Evolutionary conservation across 2,113 vertebrate genomes (phyloP), one percentile per base, ranked within the genome.

Genomic region (Xenopus borealis): DNA sequence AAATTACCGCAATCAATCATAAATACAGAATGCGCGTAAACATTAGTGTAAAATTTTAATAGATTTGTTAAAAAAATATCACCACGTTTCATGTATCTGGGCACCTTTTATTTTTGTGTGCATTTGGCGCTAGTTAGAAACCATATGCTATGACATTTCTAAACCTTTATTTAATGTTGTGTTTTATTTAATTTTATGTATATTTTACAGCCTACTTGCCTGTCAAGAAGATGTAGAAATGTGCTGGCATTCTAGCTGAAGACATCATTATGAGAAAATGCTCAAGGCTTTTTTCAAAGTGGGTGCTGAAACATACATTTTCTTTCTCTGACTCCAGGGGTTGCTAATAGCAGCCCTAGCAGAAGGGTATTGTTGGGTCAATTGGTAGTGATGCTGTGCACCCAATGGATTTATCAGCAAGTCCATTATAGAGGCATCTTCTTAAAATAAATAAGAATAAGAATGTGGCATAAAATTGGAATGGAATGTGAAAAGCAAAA

Each of bases 1-100:
- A 81, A 83, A 89, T 89, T 89, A 90, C 84, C 86, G 88, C 88
- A 89, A 89, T 92, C 88, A 91, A 90, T 93, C 88, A 92, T 85
- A 91, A 90, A 86, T 83, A 85, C 82, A 85, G 82, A 80, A 85
- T 85, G 79, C 77, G 59, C 84, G 30, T 82, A 40, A 81, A 86
- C 80, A 83, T 86, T 80, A 85, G 84, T 83, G 72, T 82, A 83
- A 86, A 86, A 75, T 70, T 80, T 82, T 78, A 86, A 84, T 66
- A 82, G 70, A 84, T 85, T 83, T 82, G 67, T 75, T 76, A 27
- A 64, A 70, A 77, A 72, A 27, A 27, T 27, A 72, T 85, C 76
- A 53, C 72, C 71, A 83, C 83, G 83, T 86, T 69, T 87, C 80
- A 80, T 72, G 82, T 69, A 53, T 13, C 7, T 66, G 59, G 46